Evolutionary conservation across 2,113 vertebrate genomes (phyloP).

Genomic region (Stomatorhinus ivindoensis): DNA sequence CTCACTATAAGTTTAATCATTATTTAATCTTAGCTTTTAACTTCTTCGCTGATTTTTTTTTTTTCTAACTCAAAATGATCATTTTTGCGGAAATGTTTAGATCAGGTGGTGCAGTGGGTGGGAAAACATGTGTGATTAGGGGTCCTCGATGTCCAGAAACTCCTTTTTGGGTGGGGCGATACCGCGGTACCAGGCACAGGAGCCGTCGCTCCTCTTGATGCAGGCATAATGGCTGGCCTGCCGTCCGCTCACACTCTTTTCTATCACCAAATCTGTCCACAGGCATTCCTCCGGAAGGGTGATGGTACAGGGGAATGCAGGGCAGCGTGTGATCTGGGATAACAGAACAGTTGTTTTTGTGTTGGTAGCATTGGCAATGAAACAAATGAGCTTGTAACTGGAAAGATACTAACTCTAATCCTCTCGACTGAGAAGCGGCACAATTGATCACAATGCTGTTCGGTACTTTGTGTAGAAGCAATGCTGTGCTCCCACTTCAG

Average conservation of each 20-base stretch:
- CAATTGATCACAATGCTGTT: background rate
- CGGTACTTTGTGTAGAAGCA: background rate
- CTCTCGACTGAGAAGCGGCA: background rate
- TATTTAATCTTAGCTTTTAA: background rate
- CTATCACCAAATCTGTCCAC: slow-evolving; percentile 97
- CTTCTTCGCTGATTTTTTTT: background rate
- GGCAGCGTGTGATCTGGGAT: slow-evolving; percentile 82
- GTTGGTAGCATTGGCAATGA: background rate
- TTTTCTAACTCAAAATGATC: slow-evolving; percentile 28
- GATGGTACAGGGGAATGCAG: slow-evolving; percentile 83
- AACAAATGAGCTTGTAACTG: background rate
- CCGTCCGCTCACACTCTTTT: slow-evolving; percentile 89
- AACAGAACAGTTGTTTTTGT: background rate
- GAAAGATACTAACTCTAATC: background rate
- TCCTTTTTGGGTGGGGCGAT: slow-evolving; percentile 89
- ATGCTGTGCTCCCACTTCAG: background rate
- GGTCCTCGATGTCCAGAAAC: slow-evolving; percentile 92
- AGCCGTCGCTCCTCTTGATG: slow-evolving; percentile 86
- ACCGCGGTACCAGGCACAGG: slow-evolving; percentile 94
- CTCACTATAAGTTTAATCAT: slow-evolving; percentile 21
- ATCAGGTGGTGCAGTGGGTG: slow-evolving; percentile 53
- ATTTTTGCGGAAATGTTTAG: slow-evolving; percentile 38
- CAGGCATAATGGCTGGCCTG: slow-evolving; percentile 96
- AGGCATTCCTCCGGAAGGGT: slow-evolving; percentile 86
- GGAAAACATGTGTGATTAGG: slow-evolving; percentile 56